Conservation (phyloP, 2,113 vertebrate species). For the Cottus gobio region DNA sequence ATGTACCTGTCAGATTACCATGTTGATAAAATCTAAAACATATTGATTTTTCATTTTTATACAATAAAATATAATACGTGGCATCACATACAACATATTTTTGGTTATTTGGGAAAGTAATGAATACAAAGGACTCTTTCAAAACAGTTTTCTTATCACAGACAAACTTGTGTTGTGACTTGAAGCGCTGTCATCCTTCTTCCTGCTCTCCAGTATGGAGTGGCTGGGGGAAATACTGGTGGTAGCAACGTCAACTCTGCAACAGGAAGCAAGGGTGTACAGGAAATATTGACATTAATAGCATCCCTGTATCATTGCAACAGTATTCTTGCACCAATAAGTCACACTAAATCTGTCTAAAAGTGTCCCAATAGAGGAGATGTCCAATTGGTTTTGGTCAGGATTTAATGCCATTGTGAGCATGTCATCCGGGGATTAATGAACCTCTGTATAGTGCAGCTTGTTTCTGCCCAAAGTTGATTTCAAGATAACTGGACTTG, state of each 20-base stretch:
- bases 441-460: neutral
- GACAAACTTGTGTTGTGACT: neutral
- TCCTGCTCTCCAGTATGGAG: neutral
- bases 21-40: neutral
- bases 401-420: neutral
- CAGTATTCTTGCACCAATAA: neutral
- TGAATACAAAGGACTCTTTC: neutral
- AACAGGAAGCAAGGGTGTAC: slow-evolving; percentile 24
- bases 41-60: neutral
- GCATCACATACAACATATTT: neutral
- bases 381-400: neutral
- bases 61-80: neutral
- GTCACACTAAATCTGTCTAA: neutral
- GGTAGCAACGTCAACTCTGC: neutral
- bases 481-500: neutral
- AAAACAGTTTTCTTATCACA: neutral
- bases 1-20: neutral
- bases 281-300: slow-evolving; percentile 18
- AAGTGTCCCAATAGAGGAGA: neutral
- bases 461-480: neutral
- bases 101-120: neutral
- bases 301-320: neutral
- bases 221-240: neutral
- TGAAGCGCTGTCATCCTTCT: neutral
- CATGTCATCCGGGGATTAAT: neutral